phyloP scores from a whole-genome alignment of 1,140 invertebrate genomes.

The Philopotamus ludificatus region DNA sequence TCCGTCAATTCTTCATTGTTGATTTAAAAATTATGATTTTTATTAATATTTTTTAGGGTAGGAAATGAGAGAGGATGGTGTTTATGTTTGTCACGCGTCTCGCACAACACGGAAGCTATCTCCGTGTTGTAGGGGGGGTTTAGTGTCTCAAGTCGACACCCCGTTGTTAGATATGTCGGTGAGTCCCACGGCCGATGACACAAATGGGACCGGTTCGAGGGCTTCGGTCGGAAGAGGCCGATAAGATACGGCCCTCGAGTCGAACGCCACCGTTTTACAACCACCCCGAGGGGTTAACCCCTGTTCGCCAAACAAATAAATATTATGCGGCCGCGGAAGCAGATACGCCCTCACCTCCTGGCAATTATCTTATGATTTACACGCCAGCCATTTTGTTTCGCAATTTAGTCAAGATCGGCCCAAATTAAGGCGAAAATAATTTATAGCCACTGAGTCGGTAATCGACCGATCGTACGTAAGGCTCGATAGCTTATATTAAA shows the following conservation, averaged over 20 bases:
- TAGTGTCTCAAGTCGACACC: too few relatives aligned
- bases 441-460: slow-evolving; percentile 8
- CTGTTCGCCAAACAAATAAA: not conserved
- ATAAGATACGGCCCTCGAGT: slow-evolving; percentile 31
- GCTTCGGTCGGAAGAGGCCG: slow-evolving; percentile 17
- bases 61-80: too few relatives aligned
- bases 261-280: not conserved
- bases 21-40: too few relatives aligned
- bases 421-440: slow-evolving; percentile 24
- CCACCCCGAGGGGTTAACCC: not conserved
- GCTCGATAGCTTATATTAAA: too few relatives aligned
- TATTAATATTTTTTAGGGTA: too few relatives aligned
- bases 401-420: slow-evolving; percentile 19
- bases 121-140: too few relatives aligned
- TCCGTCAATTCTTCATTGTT: too few relatives aligned
- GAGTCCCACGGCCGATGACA: slow-evolving; percentile 28
- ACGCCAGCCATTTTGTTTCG: slow-evolving; percentile 19
- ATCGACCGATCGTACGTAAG: slow-evolving; percentile 7
- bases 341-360: not conserved
- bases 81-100: too few relatives aligned
- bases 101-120: too few relatives aligned
- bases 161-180: too few relatives aligned
- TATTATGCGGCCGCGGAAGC: not conserved
- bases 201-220: slow-evolving; percentile 30
- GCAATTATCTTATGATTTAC: slow-evolving; percentile 26